A percentile compares a stretch with the other conserved stretches of the same genome.
phyloP scores from a whole-genome alignment of 1,140 invertebrate genomes.

The Cylas formicarius region DNA sequence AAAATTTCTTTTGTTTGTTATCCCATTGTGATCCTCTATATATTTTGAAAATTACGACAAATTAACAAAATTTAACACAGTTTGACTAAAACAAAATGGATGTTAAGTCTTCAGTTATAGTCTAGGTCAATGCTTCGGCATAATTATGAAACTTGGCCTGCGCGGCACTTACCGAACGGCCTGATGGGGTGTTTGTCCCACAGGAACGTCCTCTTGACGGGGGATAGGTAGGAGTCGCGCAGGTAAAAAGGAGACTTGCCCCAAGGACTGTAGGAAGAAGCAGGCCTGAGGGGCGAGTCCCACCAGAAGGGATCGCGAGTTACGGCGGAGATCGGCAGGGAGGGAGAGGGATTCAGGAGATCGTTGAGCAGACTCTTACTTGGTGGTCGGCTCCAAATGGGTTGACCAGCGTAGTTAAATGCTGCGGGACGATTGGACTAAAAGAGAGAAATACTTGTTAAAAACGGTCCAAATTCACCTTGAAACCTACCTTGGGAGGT shows the following conservation, averaged over 20 bases:
- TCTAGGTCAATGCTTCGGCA: too few relatives aligned
- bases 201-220: conserved; percentile 78
- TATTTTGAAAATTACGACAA: too few relatives aligned
- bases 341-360: conserved; percentile 67
- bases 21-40: too few relatives aligned
- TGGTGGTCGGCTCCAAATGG: conserved; percentile 59
- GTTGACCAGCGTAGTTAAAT: conserved; percentile 63
- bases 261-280: conserved; percentile 54
- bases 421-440: conserved; percentile 55
- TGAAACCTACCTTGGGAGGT: conserved; percentile 48
- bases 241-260: conserved; percentile 68
- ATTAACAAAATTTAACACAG: too few relatives aligned
- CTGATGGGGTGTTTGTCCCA: conserved; percentile 83
- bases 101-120: too few relatives aligned
- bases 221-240: conserved; percentile 78
- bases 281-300: conserved; percentile 69
- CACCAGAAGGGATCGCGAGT: conserved; percentile 76
- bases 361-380: conserved; percentile 60
- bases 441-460: conserved; percentile 15
- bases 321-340: conserved; percentile 67
- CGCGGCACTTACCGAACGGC: conserved; percentile 63
- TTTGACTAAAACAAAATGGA: too few relatives aligned
- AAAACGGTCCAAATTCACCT: conserved; percentile 7
- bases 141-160: too few relatives aligned
- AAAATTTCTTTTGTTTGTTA: too few relatives aligned